Conservation (phyloP, 2,797 vertebrate genomes). For the Aulostomus chinensis region DNA sequence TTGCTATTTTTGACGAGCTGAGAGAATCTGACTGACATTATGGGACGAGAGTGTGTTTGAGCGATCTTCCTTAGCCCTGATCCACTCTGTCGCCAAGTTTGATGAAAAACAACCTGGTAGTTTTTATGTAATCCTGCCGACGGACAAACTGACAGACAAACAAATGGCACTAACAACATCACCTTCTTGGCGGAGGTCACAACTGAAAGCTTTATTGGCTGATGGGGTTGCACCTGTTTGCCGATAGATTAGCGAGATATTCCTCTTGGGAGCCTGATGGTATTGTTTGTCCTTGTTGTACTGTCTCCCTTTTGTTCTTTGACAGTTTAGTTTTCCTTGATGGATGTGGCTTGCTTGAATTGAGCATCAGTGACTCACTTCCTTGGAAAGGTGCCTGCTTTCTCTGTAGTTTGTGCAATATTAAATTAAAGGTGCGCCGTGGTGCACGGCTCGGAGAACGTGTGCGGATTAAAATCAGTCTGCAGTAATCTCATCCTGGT, state of each 20-base stretch:
- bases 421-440: slow-evolving; percentile 41
- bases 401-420: slow-evolving; percentile 48
- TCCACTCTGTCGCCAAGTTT: no score
- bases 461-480: slow-evolving; percentile 28
- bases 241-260: slow-evolving; percentile 61
- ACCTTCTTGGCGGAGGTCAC: no score
- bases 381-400: slow-evolving; percentile 55
- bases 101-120: no score
- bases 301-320: slow-evolving; percentile 22
- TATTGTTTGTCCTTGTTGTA: slow-evolving; percentile 62
- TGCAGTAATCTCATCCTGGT: slow-evolving; percentile 37
- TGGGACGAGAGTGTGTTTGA: no score
- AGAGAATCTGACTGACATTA: no score
- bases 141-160: no score
- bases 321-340: slow-evolving; percentile 28
- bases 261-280: slow-evolving; percentile 21
- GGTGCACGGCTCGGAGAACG: slow-evolving; percentile 30
- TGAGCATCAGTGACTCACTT: slow-evolving; percentile 48
- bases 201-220: slow-evolving; percentile 65
- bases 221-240: slow-evolving; percentile 58
- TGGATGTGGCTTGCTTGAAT: slow-evolving; percentile 43
- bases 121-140: no score
- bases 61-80: no score
- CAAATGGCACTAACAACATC: no score
- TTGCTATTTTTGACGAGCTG: no score